Conservation (phyloP, 2,888 invertebrate genomes). For the Coremacera marginata region DNA sequence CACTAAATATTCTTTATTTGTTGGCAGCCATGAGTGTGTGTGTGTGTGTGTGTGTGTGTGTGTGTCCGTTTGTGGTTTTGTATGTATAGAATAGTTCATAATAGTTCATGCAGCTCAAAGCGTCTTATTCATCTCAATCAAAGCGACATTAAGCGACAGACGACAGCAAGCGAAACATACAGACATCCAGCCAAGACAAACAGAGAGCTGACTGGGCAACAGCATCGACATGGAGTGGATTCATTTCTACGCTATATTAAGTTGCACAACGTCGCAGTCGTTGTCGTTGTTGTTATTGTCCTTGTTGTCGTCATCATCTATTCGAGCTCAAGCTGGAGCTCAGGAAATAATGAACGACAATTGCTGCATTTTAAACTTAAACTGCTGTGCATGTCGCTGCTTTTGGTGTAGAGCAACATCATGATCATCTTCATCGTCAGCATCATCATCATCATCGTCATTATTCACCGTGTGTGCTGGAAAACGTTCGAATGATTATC, state of each 20-base stretch:
- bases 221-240: background rate
- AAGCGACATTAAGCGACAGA: slow-evolving; percentile 9
- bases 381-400: background rate
- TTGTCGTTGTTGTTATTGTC: background rate
- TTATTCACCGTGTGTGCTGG: background rate
- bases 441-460: background rate
- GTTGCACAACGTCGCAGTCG: slow-evolving; percentile 1
- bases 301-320: background rate
- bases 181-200: background rate
- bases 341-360: slow-evolving; percentile 32
- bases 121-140: slow-evolving; percentile 35
- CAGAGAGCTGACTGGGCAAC: background rate
- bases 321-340: background rate
- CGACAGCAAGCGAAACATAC: background rate
- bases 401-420: background rate
- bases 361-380: slow-evolving; percentile 33
- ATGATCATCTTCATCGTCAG: background rate
- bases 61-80: background rate
- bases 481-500: background rate
- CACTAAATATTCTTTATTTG: background rate
- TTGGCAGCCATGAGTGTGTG: background rate
- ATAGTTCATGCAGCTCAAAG: background rate
- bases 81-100: too few relatives aligned
- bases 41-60: background rate
- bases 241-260: slow-evolving; percentile 1